Evolutionary conservation across 1,140 invertebrate genomes (phyloP), one percentile per base, ranked within the genome.

Genomic region (Penaeus indicus): DNA sequence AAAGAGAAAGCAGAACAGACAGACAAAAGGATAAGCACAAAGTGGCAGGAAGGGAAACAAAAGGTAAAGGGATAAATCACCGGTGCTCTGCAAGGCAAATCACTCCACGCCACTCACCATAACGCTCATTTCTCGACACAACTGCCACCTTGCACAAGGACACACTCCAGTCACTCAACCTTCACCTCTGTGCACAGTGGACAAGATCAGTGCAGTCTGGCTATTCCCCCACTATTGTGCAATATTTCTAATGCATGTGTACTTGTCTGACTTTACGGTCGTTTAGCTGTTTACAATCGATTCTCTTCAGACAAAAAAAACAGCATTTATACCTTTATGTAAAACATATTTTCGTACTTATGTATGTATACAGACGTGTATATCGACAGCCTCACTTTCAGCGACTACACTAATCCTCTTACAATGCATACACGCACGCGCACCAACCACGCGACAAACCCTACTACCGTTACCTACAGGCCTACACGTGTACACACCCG

Each of bases 401-500:
- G n/a, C 19, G 3, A 78, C 27, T n/a, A 19, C 16, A 16, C n/a
- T 0, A 25, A 32, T n/a, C 42, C 11, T 38, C 42, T 38, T 75
- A 11, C n/a, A 19, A 61, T 19, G 0, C 47, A 60, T 19, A 32
- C 25, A 25, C 61, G 25, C 42, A 54, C 42, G n/a, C 42, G 25
- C 32, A 54, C 42, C 22, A 42, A 79, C 42, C 61, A 83, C 22
- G 22, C 67, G 67, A 22, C 67, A 69, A 69, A 7, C 67, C 38
- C 3, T 42, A 42, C 38, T 42, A 42, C 3, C 38, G 47, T 10
- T 18, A 27, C 27, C 25, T 64, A 83, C 19, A 22, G 32, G 3
- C 21, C n/a, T 60, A n/a, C 22, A 63, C 27, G 25, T 38, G 61
- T 78, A 83, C 78, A 64, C 62, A 64, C 81, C 64, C 62, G 62